These are phyloP conservation scores for Enteromius afrohamiltoni DNA, from an alignment of 2,797 vertebrate species.

Conservation along the genomic window DNA sequence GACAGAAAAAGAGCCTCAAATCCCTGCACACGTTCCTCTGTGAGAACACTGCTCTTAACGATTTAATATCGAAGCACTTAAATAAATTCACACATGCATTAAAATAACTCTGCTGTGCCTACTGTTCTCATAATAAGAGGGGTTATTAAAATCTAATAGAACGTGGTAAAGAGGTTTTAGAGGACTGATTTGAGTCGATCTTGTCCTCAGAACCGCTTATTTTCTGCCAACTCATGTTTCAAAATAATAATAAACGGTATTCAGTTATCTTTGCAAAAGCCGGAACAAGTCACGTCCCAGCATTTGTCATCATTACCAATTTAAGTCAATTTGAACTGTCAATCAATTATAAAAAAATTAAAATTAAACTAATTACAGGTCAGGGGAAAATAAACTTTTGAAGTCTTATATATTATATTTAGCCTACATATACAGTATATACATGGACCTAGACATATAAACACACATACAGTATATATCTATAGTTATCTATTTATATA, in stretches of 20 bases:
- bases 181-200: constrained; percentile 22
- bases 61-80: constrained; percentile 26
- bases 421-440: too few species aligned
- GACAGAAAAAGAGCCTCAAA: not conserved
- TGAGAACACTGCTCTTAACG: constrained; percentile 1
- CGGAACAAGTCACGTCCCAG: not conserved
- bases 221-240: not conserved
- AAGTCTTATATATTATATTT: too few species aligned
- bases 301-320: not conserved
- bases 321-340: not conserved
- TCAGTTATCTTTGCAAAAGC: constrained; percentile 29
- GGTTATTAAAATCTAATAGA: constrained; percentile 58
- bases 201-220: not conserved
- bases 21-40: not conserved
- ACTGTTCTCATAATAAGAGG: constrained; percentile 46
- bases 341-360: not conserved
- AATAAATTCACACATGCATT: constrained; percentile 34
- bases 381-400: not conserved
- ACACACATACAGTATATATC: too few species aligned
- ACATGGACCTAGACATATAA: too few species aligned
- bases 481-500: too few species aligned
- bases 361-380: not conserved
- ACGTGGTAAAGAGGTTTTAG: constrained; percentile 31
- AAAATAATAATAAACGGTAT: constrained; percentile 33
- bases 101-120: constrained; percentile 49